Percentiles rank a stretch among this genome's conserved stretches.
These are phyloP conservation scores for Branchinecta lynchi DNA, from an alignment of 1,140 invertebrate species.

Conservation along the genomic window DNA sequence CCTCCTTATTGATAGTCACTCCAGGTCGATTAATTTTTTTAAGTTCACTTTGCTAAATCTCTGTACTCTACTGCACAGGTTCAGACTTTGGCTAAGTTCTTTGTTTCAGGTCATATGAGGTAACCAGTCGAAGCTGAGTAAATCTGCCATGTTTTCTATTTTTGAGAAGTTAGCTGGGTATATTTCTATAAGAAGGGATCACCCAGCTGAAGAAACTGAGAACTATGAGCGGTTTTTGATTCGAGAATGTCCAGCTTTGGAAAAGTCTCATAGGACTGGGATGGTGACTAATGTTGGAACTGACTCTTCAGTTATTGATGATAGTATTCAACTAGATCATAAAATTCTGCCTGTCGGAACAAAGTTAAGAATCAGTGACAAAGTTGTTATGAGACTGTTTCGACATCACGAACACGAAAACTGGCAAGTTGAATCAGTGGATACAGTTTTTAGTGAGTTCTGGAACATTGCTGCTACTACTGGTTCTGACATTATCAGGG, in stretches of 20 bases:
- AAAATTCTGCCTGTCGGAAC: background rate
- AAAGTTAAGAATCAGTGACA: background rate
- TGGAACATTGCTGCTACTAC: background rate
- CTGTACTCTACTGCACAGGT: no score
- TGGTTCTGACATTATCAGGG: background rate
- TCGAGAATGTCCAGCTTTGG: background rate
- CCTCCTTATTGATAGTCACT: no score
- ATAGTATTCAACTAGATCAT: background rate
- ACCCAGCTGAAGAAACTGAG: background rate
- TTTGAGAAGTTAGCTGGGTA: no score
- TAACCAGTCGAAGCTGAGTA: no score
- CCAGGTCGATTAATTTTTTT: no score
- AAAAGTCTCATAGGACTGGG: background rate
- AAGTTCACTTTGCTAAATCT: no score
- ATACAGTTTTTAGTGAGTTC: background rate
- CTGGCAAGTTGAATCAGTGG: background rate
- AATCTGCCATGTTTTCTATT: no score
- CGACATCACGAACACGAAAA: background rate
- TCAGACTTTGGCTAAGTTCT: no score
- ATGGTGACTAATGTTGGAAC: background rate
- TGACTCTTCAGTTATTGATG: conserved; percentile 9
- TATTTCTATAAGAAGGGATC: background rate
- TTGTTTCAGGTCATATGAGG: no score
- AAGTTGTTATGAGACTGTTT: background rate
- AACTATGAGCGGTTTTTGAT: background rate